These are phyloP conservation scores for Mizuhopecten yessoensis DNA, from an alignment of 1,140 invertebrate species.

Conservation along the genomic window DNA sequence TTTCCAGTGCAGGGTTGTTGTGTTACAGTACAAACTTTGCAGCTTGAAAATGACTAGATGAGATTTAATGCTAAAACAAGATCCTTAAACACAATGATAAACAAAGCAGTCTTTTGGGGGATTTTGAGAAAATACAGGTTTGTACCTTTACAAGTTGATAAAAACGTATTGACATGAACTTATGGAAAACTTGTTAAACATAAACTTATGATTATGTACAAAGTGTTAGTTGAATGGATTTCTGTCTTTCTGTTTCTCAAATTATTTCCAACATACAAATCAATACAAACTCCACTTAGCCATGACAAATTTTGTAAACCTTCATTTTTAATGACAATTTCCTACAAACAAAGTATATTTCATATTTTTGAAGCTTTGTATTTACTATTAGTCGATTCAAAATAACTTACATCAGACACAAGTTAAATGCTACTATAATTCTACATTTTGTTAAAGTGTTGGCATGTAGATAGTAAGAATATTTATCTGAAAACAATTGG, in stretches of 20 bases:
- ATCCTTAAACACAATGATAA: slow-evolving; percentile 3
- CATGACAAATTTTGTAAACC: no score
- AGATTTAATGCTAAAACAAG: slow-evolving; percentile 16
- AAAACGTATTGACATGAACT: neutral
- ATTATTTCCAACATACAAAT: neutral
- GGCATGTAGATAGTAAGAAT: no score
- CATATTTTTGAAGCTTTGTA: no score
- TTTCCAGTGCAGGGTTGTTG: slow-evolving; percentile 5
- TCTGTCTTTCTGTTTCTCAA: slow-evolving; percentile 22
- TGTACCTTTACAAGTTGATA: neutral
- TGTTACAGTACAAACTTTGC: slow-evolving; percentile 1
- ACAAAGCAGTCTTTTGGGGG: neutral
- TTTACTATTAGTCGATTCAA: no score
- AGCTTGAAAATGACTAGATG: slow-evolving; percentile 34
- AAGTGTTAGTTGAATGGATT: slow-evolving; percentile 22
- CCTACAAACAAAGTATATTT: no score
- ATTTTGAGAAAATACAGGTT: neutral
- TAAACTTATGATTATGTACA: neutral
- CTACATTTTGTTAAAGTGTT: no score
- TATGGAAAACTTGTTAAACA: neutral
- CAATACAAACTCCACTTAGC: neutral
- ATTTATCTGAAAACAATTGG: no score
- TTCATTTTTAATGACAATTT: no score
- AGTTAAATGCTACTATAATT: no score
- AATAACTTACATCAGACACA: no score